Evolutionary conservation across 2,888 invertebrate genomes (phyloP).

Genomic region (Clistopyga incitator): DNA sequence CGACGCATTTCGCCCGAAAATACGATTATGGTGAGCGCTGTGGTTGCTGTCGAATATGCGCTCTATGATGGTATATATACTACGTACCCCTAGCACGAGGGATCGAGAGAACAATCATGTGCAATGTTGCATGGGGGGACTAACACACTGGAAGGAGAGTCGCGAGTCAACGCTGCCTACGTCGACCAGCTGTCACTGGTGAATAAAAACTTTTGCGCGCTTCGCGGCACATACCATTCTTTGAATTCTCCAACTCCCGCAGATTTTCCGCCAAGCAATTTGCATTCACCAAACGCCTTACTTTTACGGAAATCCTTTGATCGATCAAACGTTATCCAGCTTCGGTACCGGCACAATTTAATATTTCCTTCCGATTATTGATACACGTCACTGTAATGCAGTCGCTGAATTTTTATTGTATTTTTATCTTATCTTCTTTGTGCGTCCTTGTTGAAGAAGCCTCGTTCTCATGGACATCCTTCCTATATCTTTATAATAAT

Average conservation of each 20-base stretch:
- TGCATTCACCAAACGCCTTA: conserved; percentile 5
- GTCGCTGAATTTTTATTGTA: too few species aligned
- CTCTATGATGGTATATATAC: background rate
- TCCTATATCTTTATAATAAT: too few species aligned
- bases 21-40: conserved; percentile 22
- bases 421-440: too few species aligned
- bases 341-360: background rate
- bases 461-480: too few species aligned
- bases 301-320: background rate
- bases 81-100: conserved; percentile 2
- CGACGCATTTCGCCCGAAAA: conserved; percentile 24
- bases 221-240: conserved; percentile 20
- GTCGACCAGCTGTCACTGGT: conserved; percentile 18
- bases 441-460: too few species aligned
- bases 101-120: conserved; percentile 11
- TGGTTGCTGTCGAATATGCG: background rate
- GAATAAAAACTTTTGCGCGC: background rate
- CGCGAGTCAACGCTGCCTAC: conserved; percentile 15
- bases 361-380: too few species aligned
- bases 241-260: background rate
- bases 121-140: conserved; percentile 8
- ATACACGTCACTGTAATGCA: too few species aligned
- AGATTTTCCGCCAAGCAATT: conserved; percentile 23
- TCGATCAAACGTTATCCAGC: background rate
- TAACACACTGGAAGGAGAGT: background rate